A percentile compares a stretch with the other conserved stretches of the same genome.
Evolutionary conservation across 1,140 invertebrate species (phyloP).

Genomic region (Heliconius himera): DNA sequence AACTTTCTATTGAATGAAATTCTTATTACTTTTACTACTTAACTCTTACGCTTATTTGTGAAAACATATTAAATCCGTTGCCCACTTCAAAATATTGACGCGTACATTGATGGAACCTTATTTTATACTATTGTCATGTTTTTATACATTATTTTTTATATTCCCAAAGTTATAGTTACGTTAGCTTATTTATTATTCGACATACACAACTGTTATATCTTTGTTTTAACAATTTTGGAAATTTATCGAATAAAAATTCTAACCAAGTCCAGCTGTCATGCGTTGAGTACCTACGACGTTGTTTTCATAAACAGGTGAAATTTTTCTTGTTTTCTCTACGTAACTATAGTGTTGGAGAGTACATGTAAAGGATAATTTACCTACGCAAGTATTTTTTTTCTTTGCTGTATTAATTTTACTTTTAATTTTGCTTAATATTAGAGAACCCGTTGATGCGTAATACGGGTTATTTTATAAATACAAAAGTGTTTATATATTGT

Average conservation of each 20-base stretch:
- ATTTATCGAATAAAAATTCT: not conserved
- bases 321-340: slow-evolving; percentile 30
- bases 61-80: too few species aligned
- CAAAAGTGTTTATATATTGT: not conserved
- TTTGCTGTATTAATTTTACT: not conserved
- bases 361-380: not conserved
- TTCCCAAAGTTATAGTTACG: too few species aligned
- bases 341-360: not conserved
- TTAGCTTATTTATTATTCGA: not conserved
- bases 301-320: slow-evolving; percentile 34
- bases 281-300: not conserved
- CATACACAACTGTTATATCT: not conserved
- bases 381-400: not conserved
- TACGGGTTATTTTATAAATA: not conserved
- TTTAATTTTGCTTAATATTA: not conserved
- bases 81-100: too few species aligned
- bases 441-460: not conserved
- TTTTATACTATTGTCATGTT: too few species aligned
- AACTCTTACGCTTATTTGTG: too few species aligned
- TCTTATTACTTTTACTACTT: too few species aligned
- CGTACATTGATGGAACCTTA: too few species aligned
- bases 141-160: too few species aligned
- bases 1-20: too few species aligned
- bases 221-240: not conserved
- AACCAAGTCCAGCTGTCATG: not conserved